Conservation (phyloP, 1,140 invertebrate genomes). For the Aphelenchoides fujianensis region DNA sequence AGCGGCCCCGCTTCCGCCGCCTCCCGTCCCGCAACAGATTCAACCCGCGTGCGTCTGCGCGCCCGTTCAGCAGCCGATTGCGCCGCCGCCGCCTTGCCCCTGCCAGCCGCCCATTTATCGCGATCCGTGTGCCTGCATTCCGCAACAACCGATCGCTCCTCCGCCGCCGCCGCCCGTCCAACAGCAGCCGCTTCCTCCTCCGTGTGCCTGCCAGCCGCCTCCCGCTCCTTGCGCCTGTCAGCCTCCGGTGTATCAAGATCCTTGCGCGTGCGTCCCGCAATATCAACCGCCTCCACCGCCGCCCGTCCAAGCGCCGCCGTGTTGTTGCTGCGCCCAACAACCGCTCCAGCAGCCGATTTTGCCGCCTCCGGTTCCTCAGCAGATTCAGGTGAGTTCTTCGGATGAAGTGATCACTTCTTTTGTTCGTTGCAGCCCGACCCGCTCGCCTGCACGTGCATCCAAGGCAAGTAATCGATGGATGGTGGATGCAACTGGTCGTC, state of each 20-base stretch:
- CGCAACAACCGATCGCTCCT: background rate
- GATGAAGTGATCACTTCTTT: no score
- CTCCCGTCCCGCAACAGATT: background rate
- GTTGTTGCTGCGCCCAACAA: background rate
- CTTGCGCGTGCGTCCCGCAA: background rate
- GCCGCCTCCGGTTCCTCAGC: background rate
- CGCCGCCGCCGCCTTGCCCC: no score
- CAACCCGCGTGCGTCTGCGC: no score
- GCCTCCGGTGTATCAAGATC: background rate
- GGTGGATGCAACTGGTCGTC: background rate
- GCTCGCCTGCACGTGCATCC: background rate
- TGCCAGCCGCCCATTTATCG: no score
- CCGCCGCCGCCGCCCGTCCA: background rate
- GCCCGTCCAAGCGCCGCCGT: background rate
- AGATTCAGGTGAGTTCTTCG: constrained; percentile 1
- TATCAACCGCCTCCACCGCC: background rate
- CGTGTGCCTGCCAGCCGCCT: background rate
- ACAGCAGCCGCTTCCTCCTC: background rate
- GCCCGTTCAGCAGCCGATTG: no score
- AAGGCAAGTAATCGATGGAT: background rate
- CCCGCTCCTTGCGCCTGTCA: background rate
- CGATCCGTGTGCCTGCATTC: background rate
- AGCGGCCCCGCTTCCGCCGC: background rate
- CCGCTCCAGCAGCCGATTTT: background rate
- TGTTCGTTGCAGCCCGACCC: no score